phyloP scores from a whole-genome alignment of 2,888 invertebrate genomes.

The Oligia latruncula region DNA sequence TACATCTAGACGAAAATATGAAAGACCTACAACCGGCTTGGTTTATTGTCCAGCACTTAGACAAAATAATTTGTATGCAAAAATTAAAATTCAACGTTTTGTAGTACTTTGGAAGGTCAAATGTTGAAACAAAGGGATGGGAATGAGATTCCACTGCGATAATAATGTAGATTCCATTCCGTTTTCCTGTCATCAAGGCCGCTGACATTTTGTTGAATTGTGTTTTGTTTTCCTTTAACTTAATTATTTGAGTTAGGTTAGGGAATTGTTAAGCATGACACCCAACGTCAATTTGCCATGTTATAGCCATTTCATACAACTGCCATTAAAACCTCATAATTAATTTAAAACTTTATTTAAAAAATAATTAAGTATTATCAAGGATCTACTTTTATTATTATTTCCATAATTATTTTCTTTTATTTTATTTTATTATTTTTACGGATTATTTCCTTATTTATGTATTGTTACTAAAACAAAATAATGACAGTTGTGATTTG shows the following conservation, averaged over 20 bases:
- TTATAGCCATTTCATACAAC: neutral
- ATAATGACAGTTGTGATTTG: neutral
- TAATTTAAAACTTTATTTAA: conserved; percentile 91
- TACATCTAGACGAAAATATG: conserved; percentile 38
- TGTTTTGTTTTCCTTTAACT: conserved; percentile 22
- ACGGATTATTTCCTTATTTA: conserved; percentile 91
- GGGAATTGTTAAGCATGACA: neutral
- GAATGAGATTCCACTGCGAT: conserved; percentile 16
- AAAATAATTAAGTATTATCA: conserved; percentile 77
- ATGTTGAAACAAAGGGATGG: conserved; percentile 45
- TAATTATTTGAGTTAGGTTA: neutral
- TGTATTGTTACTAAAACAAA: conserved; percentile 91
- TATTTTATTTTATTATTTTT: conserved; percentile 92
- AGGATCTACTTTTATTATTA: conserved; percentile 90
- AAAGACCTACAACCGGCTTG: conserved; percentile 15
- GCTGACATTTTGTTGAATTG: conserved; percentile 9
- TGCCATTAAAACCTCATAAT: conserved; percentile 80
- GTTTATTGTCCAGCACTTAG: conserved; percentile 51
- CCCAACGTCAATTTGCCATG: neutral
- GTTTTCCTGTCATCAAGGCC: neutral
- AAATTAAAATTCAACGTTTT: conserved; percentile 57
- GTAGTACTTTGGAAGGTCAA: conserved; percentile 26
- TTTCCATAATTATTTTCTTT: conserved; percentile 88
- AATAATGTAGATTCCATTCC: conserved; percentile 23
- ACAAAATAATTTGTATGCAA: conserved; percentile 51